Evolutionary conservation across 1,140 invertebrate genomes (phyloP).

Genomic region (Orius insidiosus): DNA sequence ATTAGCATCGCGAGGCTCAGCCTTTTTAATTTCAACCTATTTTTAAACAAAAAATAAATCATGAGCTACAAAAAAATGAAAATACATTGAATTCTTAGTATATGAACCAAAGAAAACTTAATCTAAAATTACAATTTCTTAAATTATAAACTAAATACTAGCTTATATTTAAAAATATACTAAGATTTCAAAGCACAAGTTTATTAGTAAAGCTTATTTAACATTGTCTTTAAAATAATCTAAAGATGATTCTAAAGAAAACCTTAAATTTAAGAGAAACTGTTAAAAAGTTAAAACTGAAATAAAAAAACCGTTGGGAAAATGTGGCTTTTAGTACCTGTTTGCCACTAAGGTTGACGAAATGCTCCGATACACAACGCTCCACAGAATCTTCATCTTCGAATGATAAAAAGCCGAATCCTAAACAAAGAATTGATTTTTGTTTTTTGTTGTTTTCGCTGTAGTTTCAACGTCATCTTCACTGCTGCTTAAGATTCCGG

Average conservation of each 20-base stretch:
- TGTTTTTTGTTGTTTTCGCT: not conserved
- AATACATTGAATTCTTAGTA: not conserved
- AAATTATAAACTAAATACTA: slow-evolving; percentile 4
- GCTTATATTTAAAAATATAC: slow-evolving; percentile 3
- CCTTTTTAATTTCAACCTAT: slow-evolving; percentile 81
- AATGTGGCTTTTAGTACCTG: slow-evolving; percentile 46
- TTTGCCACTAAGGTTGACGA: slow-evolving; percentile 91
- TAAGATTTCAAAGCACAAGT: not conserved
- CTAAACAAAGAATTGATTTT: slow-evolving; percentile 34
- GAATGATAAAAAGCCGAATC: slow-evolving; percentile 95
- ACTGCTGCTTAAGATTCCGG: slow-evolving; percentile 19
- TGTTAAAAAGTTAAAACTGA: no score
- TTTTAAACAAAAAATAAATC: slow-evolving; percentile 22
- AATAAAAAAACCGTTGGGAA: no score
- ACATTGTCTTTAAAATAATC: no score
- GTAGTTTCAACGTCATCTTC: slow-evolving; percentile 13
- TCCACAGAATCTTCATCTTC: slow-evolving; percentile 90
- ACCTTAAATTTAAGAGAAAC: no score
- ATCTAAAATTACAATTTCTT: not conserved
- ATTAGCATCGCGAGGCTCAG: slow-evolving; percentile 68
- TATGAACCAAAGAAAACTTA: no score
- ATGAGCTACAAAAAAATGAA: slow-evolving; percentile 10
- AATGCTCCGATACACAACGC: slow-evolving; percentile 84
- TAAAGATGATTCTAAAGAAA: no score
- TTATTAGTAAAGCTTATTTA: no score